Percentiles rank a stretch among this genome's conserved stretches.
phyloP scores from a whole-genome alignment of 2,888 invertebrate species.

The Cryptus viduatorius region DNA sequence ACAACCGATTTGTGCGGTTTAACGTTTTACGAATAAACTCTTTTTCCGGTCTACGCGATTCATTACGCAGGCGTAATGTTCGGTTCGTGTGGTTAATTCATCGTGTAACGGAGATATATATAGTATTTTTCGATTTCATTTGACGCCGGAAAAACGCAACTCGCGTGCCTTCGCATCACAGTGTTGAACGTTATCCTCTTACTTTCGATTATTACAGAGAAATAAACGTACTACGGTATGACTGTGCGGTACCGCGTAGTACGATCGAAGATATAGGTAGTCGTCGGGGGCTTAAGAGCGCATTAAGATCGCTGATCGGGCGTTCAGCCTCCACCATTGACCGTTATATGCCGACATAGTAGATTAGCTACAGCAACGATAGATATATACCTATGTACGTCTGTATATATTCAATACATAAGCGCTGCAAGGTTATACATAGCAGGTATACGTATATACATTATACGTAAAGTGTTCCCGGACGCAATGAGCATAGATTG shows the following conservation, averaged over 20 bases:
- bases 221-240: not conserved
- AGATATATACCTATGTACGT: not conserved
- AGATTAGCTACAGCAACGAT: not conserved
- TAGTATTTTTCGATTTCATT: not conserved
- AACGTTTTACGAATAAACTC: no score
- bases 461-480: slow-evolving; percentile 2
- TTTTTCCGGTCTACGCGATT: no score
- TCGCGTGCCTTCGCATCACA: not conserved
- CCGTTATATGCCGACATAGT: slow-evolving; percentile 4
- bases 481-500: slow-evolving; percentile 26
- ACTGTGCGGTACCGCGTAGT: not conserved
- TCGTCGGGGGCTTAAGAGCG: not conserved
- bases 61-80: no score
- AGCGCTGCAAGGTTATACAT: not conserved
- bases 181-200: slow-evolving; percentile 5
- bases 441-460: not conserved
- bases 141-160: not conserved
- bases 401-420: not conserved
- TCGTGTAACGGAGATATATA: no score
- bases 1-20: no score
- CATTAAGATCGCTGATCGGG: slow-evolving; percentile 1
- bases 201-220: not conserved
- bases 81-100: no score
- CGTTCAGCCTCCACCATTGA: slow-evolving; percentile 4
- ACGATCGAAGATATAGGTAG: not conserved